A percentile compares a stretch with the other conserved stretches of the same genome.
Evolutionary conservation across 2,113 vertebrate species (phyloP).

Genomic region (Podarcis cretensis): DNA sequence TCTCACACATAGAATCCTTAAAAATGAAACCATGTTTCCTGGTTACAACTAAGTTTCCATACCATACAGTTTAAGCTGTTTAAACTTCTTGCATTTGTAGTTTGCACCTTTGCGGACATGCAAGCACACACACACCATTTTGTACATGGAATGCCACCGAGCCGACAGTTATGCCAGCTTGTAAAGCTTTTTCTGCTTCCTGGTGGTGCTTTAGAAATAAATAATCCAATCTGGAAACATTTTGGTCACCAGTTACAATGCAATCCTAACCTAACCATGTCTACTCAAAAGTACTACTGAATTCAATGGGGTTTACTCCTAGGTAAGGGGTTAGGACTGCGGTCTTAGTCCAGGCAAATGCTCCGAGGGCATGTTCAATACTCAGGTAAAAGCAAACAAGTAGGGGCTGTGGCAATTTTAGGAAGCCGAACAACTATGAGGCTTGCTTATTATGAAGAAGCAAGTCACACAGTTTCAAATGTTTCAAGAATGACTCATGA

Average conservation of each 20-base stretch:
- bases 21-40: neutral
- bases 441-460: no score
- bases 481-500: neutral
- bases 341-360: neutral
- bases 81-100: no score
- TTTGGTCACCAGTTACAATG: neutral
- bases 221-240: neutral
- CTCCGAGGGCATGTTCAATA: neutral
- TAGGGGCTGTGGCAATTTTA: no score
- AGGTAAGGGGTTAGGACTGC: no score
- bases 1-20: slow-evolving; percentile 91
- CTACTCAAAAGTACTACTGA: no score
- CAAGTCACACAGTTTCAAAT: neutral
- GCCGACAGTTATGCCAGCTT: neutral
- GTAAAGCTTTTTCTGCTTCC: neutral
- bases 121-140: neutral
- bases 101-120: neutral
- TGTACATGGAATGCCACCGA: neutral
- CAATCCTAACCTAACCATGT: no score
- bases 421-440: no score
- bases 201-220: no score
- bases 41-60: neutral
- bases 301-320: no score
- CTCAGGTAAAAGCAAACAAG: neutral
- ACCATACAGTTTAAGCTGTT: neutral